Evolutionary conservation across 2,888 invertebrate species (phyloP).

Genomic region (Drosophila antonietae): DNA sequence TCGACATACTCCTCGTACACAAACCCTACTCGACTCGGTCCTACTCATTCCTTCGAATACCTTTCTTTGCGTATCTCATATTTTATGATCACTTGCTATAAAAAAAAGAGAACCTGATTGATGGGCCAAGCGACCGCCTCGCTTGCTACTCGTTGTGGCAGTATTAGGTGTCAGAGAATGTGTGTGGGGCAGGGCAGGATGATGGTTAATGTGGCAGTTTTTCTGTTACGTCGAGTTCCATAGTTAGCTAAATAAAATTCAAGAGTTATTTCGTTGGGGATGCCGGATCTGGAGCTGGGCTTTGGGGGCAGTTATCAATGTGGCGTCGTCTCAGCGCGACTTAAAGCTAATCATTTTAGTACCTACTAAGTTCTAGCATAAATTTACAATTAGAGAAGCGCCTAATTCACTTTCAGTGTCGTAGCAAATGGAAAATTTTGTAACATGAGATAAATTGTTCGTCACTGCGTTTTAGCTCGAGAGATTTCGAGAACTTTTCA

Average conservation of each 20-base stretch:
- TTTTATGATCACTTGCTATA: conserved; percentile 16
- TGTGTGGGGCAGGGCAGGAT: conserved; percentile 30
- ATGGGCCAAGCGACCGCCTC: conserved; percentile 13
- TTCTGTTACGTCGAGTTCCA: conserved; percentile 55
- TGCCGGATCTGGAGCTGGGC: conserved; percentile 23
- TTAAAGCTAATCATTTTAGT: conserved; percentile 75
- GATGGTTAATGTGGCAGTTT: conserved; percentile 64
- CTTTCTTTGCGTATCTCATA: conserved; percentile 21
- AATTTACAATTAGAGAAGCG: conserved; percentile 73
- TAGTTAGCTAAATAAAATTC: conserved; percentile 15
- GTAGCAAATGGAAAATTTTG: conserved; percentile 67
- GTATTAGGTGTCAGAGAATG: conserved; percentile 37
- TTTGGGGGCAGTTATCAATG: conserved; percentile 51
- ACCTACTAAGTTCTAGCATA: conserved; percentile 76
- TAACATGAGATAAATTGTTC: conserved; percentile 73
- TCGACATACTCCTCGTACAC: conserved; percentile 8
- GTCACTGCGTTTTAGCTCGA: conserved; percentile 63
- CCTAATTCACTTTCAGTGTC: conserved; percentile 77
- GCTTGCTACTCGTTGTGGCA: conserved; percentile 45
- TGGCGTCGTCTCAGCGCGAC: conserved; percentile 58
- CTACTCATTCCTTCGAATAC: conserved; percentile 45
- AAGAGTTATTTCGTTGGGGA: conserved; percentile 29
- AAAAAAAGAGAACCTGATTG: conserved; percentile 16
- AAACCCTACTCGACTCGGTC: conserved; percentile 19
- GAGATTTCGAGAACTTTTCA: conserved; percentile 49